Evolutionary conservation across 2,888 invertebrate species (phyloP), one percentile per base, ranked within the genome.

Genomic region (Drosophila mulleri): DNA sequence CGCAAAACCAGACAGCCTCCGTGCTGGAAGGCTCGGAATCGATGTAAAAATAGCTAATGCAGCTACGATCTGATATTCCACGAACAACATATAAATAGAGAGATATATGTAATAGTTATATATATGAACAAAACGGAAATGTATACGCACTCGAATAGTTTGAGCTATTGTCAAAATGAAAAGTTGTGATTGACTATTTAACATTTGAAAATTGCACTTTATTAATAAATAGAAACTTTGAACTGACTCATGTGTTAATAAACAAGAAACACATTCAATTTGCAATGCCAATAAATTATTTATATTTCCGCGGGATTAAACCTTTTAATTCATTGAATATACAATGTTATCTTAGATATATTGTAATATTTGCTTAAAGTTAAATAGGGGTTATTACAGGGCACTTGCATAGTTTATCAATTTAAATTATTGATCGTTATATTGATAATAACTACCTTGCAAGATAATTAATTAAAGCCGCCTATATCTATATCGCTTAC

Each of bases 11-110:
- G 64, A 44, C 41, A 65, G 26, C 20, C 42, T n/a, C 29, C 23
- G 53, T 53, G 63, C 23, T 63, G 60, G 53, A 59, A 73, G 75
- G 57, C 68, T 60, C 57, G 29, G 60, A 56, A 54, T 35, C 54
- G 53, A 47, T 52, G 11, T 23, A 3, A 61, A 48, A 53, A 47
- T 42, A 42, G 44, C 41, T 57, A 12, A 42, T 57, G 26, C 14
- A 20, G 56, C 29, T 37, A 16, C 35, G 45, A 50, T 50, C 29
- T 32, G 48, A 32, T 50, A 32, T 29, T 11, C 48, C 48, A 42
- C 1, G 26, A n/a, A 35, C 3, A 20, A 12, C 1, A 20, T n/a
- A 29, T 9, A 65, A 2, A 2, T n/a, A n/a, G 11, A n/a, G 3
- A 14, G 7, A 18, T 1, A 35, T 4, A 37, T 35, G n/a, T n/a